Evolutionary conservation across 2,888 invertebrate species (phyloP).

Genomic region (Eristalis pertinax): DNA sequence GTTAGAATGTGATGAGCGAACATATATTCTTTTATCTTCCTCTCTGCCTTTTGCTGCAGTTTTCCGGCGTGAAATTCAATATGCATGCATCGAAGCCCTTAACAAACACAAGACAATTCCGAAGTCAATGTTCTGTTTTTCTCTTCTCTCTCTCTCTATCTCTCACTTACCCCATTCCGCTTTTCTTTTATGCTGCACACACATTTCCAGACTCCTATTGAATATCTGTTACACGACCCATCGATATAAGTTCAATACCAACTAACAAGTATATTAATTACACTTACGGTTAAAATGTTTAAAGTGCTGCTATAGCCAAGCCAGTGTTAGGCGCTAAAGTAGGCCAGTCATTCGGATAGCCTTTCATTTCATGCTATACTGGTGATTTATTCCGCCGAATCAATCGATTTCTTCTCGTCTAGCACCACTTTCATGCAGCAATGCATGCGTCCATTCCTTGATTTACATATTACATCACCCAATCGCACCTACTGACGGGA

Average conservation of each 20-base stretch:
- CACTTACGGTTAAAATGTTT: slow-evolving; percentile 25
- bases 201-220: slow-evolving; percentile 14
- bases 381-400: neutral
- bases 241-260: slow-evolving; percentile 61
- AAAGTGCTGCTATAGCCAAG: neutral
- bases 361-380: neutral
- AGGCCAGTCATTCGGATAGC: neutral
- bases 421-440: neutral
- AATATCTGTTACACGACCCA: slow-evolving; percentile 55
- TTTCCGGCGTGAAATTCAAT: slow-evolving; percentile 55
- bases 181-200: slow-evolving; percentile 29
- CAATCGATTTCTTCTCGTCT: neutral
- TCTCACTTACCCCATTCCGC: slow-evolving; percentile 26
- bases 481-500: neutral
- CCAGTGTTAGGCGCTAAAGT: neutral
- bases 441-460: neutral
- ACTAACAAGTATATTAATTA: slow-evolving; percentile 39
- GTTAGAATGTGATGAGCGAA: slow-evolving; percentile 4
- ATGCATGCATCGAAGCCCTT: slow-evolving; percentile 55
- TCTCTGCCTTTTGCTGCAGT: neutral
- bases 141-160: slow-evolving; percentile 37
- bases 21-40: neutral
- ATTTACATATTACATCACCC: neutral
- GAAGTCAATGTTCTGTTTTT: slow-evolving; percentile 48
- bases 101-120: slow-evolving; percentile 44